phyloP scores from a whole-genome alignment of 2,888 invertebrate genomes.

The Orchestes rusci region DNA sequence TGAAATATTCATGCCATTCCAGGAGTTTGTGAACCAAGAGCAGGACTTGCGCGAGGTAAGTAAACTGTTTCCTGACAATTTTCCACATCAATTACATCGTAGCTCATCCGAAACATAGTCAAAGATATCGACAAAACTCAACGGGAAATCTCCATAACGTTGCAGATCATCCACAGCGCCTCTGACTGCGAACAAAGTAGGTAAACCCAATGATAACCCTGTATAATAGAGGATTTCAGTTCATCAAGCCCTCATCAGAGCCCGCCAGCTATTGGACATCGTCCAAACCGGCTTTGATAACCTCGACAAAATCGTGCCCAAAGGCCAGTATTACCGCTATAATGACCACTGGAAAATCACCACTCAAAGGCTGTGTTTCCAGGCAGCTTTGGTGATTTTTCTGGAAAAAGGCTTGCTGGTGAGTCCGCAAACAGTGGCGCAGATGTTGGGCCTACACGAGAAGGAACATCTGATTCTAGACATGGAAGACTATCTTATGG shows the following conservation, averaged over 20 bases:
- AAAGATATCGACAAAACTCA: constrained; percentile 72
- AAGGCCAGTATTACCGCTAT: constrained; percentile 77
- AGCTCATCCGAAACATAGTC: constrained; percentile 63
- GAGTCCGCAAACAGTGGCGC: constrained; percentile 66
- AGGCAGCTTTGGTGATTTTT: constrained; percentile 71
- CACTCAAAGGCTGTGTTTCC: constrained; percentile 72
- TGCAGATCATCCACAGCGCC: constrained; percentile 77
- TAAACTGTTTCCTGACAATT: constrained; percentile 11
- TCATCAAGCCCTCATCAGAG: constrained; percentile 54
- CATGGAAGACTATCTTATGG: constrained; percentile 84
- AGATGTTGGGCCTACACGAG: constrained; percentile 68
- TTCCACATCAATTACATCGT: constrained; percentile 25
- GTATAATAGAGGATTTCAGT: constrained; percentile 43
- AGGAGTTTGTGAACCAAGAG: constrained; percentile 68
- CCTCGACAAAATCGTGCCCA: constrained; percentile 60
- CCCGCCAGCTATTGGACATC: constrained; percentile 58
- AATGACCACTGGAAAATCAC: constrained; percentile 83
- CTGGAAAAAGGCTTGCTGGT: constrained; percentile 71
- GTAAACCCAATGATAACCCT: constrained; percentile 2
- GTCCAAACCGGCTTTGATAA: constrained; percentile 58
- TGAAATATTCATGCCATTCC: constrained; percentile 67
- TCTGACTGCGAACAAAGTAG: constrained; percentile 58
- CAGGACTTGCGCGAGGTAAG: constrained; percentile 74
- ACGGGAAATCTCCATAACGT: constrained; percentile 67
- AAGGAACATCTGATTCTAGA: constrained; percentile 82